Percentiles rank a stretch among this genome's conserved stretches.
Evolutionary conservation across 2,888 invertebrate genomes (phyloP).

Genomic region (Athrips mouffetella): DNA sequence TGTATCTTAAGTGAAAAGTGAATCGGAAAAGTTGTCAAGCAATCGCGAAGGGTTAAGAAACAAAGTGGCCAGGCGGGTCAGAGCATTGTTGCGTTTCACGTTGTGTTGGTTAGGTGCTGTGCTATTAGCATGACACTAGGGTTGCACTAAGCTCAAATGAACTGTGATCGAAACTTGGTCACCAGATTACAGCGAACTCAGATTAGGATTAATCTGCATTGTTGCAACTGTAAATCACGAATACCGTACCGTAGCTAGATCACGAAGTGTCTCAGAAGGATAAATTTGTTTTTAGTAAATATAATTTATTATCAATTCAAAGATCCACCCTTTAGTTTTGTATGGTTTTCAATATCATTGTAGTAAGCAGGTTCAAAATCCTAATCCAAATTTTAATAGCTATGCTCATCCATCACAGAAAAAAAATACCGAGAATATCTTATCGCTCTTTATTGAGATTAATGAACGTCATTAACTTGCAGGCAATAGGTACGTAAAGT

Average conservation of each 20-base stretch:
- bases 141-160: constrained; percentile 35
- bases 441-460: neutral
- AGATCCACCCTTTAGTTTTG: neutral
- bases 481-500: neutral
- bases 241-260: neutral
- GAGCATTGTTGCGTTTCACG: constrained; percentile 45
- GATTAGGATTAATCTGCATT: neutral
- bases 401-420: constrained; percentile 17
- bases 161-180: neutral
- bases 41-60: constrained; percentile 16
- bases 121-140: constrained; percentile 48
- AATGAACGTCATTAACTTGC: constrained; percentile 1
- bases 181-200: too few relatives aligned
- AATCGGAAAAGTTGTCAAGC: constrained; percentile 12
- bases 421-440: neutral
- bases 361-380: neutral
- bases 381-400: too few relatives aligned
- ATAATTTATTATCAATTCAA: neutral
- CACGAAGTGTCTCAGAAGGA: neutral
- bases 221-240: neutral
- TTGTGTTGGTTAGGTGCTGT: constrained; percentile 35
- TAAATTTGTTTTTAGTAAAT: neutral
- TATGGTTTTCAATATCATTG: constrained; percentile 17
- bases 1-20: constrained; percentile 16
- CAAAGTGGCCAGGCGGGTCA: constrained; percentile 15